Conservation (phyloP, 1,140 invertebrate species). For the Bombus ignitus region DNA sequence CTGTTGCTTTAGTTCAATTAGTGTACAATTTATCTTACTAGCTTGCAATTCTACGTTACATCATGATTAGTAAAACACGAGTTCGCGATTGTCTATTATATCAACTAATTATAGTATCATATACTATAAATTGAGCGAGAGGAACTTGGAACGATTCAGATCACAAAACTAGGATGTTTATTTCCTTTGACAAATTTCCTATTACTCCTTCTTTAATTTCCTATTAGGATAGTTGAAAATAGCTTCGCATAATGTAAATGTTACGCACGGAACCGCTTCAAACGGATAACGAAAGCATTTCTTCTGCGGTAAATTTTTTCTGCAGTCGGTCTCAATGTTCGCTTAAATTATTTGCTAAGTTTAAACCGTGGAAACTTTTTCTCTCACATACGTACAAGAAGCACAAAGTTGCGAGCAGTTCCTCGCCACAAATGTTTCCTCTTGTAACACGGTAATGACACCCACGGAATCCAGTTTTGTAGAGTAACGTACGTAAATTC, state of each 20-base stretch:
- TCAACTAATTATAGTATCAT: background rate
- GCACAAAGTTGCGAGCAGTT: background rate
- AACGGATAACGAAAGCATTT: background rate
- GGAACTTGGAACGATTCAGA: background rate
- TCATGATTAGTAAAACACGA: background rate
- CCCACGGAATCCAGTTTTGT: constrained; percentile 29
- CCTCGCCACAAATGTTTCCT: constrained; percentile 3
- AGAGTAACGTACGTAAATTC: constrained; percentile 27
- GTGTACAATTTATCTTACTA: background rate
- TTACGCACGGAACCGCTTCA: too few relatives aligned
- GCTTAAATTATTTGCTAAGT: constrained; percentile 17
- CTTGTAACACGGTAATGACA: constrained; percentile 37
- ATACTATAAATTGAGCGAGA: background rate
- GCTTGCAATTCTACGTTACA: background rate
- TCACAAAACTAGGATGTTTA: background rate
- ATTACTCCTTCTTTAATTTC: too few relatives aligned
- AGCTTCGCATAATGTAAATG: background rate
- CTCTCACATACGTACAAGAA: background rate
- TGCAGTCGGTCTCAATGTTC: background rate
- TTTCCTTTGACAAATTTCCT: background rate
- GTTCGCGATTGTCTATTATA: background rate
- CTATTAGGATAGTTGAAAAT: background rate
- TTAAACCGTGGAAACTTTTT: background rate
- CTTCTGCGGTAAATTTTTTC: background rate
- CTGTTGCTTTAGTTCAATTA: background rate